Conservation (phyloP, 2,797 vertebrate genomes). For the Falco concolor region DNA sequence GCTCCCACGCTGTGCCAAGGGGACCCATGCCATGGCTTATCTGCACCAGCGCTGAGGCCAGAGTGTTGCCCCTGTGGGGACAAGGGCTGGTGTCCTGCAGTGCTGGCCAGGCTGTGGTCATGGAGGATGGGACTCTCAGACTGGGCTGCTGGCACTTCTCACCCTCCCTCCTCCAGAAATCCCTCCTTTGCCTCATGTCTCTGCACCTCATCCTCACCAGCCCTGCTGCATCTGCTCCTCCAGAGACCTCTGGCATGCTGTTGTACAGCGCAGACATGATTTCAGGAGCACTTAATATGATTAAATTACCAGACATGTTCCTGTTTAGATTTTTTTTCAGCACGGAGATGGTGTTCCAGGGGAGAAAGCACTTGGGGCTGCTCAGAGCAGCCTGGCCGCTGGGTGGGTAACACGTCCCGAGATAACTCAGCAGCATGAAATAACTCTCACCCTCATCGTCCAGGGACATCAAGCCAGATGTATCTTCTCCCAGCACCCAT, state of each 20-base stretch:
- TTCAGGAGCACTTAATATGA: background rate
- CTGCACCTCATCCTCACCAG: background rate
- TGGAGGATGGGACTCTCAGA: background rate
- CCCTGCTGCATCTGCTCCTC: background rate
- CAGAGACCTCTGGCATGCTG: background rate
- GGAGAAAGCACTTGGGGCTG: background rate
- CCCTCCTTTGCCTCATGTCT: background rate
- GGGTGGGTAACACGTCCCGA: background rate
- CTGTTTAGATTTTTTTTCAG: background rate
- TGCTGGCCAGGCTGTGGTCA: fast-evolving
- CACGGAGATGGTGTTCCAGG: background rate
- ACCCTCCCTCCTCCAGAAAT: background rate
- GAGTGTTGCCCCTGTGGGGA: background rate
- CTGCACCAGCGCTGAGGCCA: fast-evolving
- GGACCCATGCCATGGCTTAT: fast-evolving
- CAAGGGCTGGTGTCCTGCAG: background rate
- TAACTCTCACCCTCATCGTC: background rate
- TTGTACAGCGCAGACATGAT: background rate
- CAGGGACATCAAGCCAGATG: fast-evolving
- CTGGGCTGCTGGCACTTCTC: background rate
- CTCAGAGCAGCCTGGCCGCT: background rate
- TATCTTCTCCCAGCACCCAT: background rate
- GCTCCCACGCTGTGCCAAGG: fast-evolving
- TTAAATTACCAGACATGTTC: background rate
- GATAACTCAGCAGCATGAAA: background rate